These are phyloP conservation scores for Lycodopsis pacificus DNA, from an alignment of 2,797 vertebrate species.

Conservation along the genomic window DNA sequence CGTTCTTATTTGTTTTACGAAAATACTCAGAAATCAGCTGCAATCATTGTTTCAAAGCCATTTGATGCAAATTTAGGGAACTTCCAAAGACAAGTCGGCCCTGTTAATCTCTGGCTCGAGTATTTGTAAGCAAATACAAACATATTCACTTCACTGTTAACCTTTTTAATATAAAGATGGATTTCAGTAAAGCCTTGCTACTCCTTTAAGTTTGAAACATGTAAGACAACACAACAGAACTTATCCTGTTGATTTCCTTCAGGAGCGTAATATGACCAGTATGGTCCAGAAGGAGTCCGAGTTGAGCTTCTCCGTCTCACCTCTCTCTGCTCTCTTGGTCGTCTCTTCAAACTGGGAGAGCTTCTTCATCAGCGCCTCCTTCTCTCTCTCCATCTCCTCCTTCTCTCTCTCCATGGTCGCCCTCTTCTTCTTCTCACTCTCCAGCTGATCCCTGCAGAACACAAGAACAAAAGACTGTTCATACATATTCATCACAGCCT, in stretches of 20 bases:
- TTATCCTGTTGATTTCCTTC: neutral
- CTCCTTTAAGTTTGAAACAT: neutral
- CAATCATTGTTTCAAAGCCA: neutral
- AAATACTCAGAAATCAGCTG: too few species aligned
- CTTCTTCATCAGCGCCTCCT: slow-evolving; percentile 90
- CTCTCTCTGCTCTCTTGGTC: slow-evolving; percentile 93
- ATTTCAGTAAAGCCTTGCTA: neutral
- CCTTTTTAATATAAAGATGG: neutral
- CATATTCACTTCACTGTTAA: neutral
- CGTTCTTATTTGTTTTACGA: neutral
- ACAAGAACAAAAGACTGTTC: neutral
- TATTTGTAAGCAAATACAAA: neutral
- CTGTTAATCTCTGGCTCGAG: neutral
- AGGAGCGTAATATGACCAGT: neutral
- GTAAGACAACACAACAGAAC: neutral
- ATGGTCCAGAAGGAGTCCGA: neutral
- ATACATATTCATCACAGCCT: neutral
- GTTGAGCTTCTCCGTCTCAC: slow-evolving; percentile 71
- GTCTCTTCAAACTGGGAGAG: slow-evolving; percentile 92
- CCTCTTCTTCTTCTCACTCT: slow-evolving; percentile 92
- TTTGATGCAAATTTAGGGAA: too few species aligned
- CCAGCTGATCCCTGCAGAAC: slow-evolving; percentile 88
- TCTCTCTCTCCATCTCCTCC: slow-evolving; percentile 92
- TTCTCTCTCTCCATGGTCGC: slow-evolving; percentile 93
- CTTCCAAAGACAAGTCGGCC: too few species aligned